Evolutionary conservation across 2,113 vertebrate genomes (phyloP), one percentile per base, ranked within the genome.

Genomic region (Petroica traversi): DNA sequence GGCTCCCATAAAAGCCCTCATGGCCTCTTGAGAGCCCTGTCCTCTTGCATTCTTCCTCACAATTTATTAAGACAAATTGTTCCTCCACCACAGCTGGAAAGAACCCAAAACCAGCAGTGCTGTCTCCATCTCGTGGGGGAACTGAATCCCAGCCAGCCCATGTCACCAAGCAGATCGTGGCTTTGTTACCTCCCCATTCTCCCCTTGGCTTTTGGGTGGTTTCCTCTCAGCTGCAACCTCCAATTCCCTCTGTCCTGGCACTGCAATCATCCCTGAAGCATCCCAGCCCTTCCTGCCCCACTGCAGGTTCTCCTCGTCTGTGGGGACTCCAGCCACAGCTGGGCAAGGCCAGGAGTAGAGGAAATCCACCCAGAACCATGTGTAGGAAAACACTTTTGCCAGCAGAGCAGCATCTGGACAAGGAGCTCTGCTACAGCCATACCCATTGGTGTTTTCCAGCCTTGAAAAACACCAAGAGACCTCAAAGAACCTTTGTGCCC

Each of bases 61-160:
- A 33, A 64, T 73, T 76, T 75, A 91, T 89, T 43, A n/a, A 86
- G 79, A 86, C 28, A 94, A 93, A 86, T 61, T 25, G 62, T 75
- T 85, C 57, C 75, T 41, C 12, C 18, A 11, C 75, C 75, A 45
- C 61, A n/a, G 61, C 4, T 82, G 83, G 89, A 43, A 54, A 48
- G 43, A 14, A 62, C 78, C 46, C 4, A 41, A 82, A 91, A 33
- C 38, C 80, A 94, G 93, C 89, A 85, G 92, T 12, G 2, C 66
- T 85, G 86, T 78, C 83, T 88, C 93, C 86, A 88, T 90, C 92
- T 85, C 69, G 11, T 74, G 85, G 83, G 75, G 89, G 82, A 88
- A 43, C 58, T 31, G 93, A 89, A 78, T 24, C 64, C 93, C 64
- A 26, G 78, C 85, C 89, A 88, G 4, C 5, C 31, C 1, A 51